Conservation (phyloP, 2,113 vertebrate genomes). For the Stercorarius parasiticus region DNA sequence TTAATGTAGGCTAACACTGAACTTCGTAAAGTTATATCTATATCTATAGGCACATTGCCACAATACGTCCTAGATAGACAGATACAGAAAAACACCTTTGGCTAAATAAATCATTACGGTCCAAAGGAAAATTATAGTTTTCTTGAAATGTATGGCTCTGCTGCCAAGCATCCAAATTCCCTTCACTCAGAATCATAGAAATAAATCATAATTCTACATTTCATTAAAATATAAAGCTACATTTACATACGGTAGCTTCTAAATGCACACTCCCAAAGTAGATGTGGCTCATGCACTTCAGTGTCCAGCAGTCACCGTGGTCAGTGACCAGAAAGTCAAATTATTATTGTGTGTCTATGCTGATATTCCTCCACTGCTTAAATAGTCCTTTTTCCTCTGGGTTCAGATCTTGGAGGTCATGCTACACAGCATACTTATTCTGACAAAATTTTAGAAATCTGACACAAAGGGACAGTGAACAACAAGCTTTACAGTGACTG, state of each 20-base stretch:
- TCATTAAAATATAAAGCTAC: background rate
- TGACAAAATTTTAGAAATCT: background rate
- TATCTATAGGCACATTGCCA: background rate
- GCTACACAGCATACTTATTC: background rate
- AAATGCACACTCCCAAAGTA: background rate
- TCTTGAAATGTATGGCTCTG: background rate
- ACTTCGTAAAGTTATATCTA: background rate
- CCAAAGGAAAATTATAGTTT: rapidly evolving
- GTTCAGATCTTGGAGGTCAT: background rate
- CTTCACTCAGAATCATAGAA: background rate
- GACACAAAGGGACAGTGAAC: background rate
- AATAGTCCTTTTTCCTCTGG: background rate
- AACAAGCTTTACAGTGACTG: background rate
- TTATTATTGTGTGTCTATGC: no score
- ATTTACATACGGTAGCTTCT: background rate
- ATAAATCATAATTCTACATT: background rate
- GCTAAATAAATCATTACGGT: background rate
- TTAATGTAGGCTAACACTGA: background rate
- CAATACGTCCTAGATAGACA: background rate
- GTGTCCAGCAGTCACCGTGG: background rate
- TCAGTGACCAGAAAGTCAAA: background rate
- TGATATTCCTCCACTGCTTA: background rate
- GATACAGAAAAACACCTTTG: background rate
- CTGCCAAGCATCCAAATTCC: background rate
- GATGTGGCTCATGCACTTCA: background rate